Evolutionary conservation across 1,140 invertebrate species (phyloP).

Genomic region (Philaenus spumarius): DNA sequence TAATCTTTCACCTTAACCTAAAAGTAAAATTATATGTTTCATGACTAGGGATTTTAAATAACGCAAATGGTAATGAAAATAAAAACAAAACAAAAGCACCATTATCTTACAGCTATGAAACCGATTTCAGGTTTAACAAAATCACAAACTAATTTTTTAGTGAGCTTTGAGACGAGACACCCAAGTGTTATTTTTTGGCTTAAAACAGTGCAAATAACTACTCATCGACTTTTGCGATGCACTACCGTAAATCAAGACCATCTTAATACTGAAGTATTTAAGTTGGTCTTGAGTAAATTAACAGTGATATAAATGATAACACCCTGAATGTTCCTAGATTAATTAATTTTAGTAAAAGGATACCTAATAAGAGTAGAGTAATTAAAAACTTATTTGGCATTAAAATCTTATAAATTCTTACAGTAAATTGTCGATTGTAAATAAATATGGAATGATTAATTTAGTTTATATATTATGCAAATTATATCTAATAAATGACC

Average conservation of each 20-base stretch:
- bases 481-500: too few species aligned
- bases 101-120: slow-evolving; percentile 14
- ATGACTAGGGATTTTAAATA: neutral
- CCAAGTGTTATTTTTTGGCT: neutral
- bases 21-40: slow-evolving; percentile 15
- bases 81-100: slow-evolving; percentile 7
- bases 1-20: slow-evolving; percentile 5
- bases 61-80: neutral
- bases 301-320: too few species aligned
- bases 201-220: neutral
- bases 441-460: too few species aligned
- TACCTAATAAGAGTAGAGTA: too few species aligned
- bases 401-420: too few species aligned
- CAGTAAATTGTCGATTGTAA: too few species aligned
- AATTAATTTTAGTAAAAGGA: too few species aligned
- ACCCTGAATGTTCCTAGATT: too few species aligned
- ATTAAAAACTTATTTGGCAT: too few species aligned
- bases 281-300: too few species aligned
- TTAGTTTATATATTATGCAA: too few species aligned
- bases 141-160: neutral
- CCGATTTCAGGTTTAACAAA: neutral
- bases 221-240: neutral
- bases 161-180: neutral
- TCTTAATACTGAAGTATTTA: neutral
- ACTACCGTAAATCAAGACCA: too few species aligned